These are phyloP conservation scores for Campylorhamphus procurvoides DNA, from an alignment of 2,113 vertebrate species.

Conservation along the genomic window DNA sequence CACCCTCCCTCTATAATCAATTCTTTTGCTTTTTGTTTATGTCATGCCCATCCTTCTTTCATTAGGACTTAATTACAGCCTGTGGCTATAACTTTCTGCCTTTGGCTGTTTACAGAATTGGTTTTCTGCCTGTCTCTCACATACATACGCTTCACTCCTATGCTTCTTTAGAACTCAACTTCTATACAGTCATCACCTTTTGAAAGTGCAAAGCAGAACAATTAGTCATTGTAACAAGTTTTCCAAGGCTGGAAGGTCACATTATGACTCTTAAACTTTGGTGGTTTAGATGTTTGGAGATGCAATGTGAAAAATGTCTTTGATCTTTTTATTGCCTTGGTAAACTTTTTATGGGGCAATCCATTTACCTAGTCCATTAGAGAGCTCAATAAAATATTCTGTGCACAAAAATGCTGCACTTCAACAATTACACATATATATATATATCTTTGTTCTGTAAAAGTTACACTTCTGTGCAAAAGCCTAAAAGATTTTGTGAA, in stretches of 20 bases:
- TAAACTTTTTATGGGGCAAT: conserved; percentile 57
- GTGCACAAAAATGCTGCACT: conserved; percentile 18
- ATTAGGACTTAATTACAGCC: conserved; percentile 38
- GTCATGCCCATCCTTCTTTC: conserved; percentile 18
- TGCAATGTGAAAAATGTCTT: conserved; percentile 66
- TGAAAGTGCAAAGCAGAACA: conserved; percentile 54
- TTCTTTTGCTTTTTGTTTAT: conserved; percentile 24
- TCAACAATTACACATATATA: neutral
- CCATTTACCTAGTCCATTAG: conserved; percentile 50
- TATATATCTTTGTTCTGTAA: conserved; percentile 14
- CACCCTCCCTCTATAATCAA: neutral
- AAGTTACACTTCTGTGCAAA: neutral
- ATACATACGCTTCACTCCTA: neutral
- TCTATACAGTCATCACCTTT: conserved; percentile 43
- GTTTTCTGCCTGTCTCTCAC: neutral
- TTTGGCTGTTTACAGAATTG: conserved; percentile 23
- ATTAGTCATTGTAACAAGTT: conserved; percentile 63
- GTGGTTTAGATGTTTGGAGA: conserved; percentile 52
- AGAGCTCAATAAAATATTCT: conserved; percentile 49
- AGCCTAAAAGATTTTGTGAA: conserved; percentile 2
- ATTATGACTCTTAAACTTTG: conserved; percentile 49
- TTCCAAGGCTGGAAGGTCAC: conserved; percentile 48
- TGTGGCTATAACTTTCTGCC: neutral
- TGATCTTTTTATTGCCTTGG: conserved; percentile 68
- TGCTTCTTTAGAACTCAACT: conserved; percentile 35